A percentile compares a stretch with the other conserved stretches of the same genome.
phyloP scores from a whole-genome alignment of 2,113 vertebrate species.

The Serinus canaria region DNA sequence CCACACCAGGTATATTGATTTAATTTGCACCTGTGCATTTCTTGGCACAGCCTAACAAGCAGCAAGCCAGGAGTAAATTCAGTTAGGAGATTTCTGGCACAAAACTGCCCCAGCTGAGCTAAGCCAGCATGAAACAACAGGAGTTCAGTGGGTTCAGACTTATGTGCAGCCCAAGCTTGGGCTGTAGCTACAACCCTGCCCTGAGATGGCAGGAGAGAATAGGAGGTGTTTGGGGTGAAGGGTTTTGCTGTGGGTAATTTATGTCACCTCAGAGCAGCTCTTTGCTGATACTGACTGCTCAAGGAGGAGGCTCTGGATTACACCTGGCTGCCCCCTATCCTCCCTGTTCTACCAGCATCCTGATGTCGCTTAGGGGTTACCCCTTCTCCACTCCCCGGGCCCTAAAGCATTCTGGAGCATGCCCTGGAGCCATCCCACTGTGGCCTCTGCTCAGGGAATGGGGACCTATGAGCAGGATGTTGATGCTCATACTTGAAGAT shows the following conservation, averaged over 20 bases:
- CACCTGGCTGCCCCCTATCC: neutral
- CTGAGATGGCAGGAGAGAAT: neutral
- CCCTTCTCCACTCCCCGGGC: neutral
- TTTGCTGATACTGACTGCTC: neutral
- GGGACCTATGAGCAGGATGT: neutral
- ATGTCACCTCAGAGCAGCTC: neutral
- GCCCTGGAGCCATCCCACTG: neutral
- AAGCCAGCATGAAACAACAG: neutral
- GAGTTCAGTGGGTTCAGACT: neutral
- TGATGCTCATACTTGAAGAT: neutral
- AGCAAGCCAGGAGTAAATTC: conserved; percentile 21
- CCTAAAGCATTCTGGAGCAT: fast-evolving
- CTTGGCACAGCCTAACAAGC: neutral
- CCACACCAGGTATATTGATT: conserved; percentile 32
- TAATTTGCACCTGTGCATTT: conserved; percentile 53
- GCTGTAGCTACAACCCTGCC: neutral
- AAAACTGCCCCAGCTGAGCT: conserved; percentile 24
- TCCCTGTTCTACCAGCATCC: neutral
- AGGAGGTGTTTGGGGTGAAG: neutral
- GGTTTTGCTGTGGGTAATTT: neutral
- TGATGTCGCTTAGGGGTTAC: neutral
- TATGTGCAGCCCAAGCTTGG: neutral
- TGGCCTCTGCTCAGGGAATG: fast-evolving
- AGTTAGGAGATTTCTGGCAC: conserved; percentile 29
- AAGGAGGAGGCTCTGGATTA: neutral